Evolutionary conservation across 2,888 invertebrate species (phyloP).

Genomic region (Xanthia togata): DNA sequence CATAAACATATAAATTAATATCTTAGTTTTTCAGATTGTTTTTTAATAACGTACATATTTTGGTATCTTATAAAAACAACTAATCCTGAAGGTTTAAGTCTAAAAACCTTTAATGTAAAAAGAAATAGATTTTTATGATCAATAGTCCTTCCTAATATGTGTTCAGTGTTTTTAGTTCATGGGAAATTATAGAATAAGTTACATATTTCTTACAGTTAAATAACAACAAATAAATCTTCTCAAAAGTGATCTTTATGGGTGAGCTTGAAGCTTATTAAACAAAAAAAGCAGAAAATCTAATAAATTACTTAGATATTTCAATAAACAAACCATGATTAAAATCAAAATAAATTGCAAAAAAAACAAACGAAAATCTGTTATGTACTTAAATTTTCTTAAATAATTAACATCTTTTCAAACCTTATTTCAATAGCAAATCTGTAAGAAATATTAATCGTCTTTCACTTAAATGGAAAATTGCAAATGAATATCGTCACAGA

Average conservation of each 20-base stretch:
- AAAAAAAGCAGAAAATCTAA: neutral
- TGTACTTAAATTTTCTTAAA: neutral
- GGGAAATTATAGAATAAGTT: neutral
- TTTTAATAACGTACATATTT: neutral
- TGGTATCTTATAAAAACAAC: neutral
- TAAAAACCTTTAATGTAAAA: too few relatives aligned
- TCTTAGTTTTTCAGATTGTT: neutral
- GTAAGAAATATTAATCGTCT: neutral
- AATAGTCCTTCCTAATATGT: neutral
- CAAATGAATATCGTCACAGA: constrained; percentile 23
- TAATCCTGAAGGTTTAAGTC: neutral
- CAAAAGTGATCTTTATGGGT: neutral
- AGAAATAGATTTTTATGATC: too few relatives aligned
- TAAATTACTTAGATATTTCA: neutral
- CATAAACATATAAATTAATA: neutral
- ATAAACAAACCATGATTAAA: neutral
- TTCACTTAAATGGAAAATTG: constrained; percentile 27
- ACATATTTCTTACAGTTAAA: neutral
- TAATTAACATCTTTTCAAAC: neutral
- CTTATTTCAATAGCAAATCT: neutral
- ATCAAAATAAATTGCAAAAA: neutral
- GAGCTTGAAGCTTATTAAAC: neutral
- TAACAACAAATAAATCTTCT: neutral
- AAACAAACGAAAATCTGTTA: too few relatives aligned
- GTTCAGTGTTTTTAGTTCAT: neutral